Evolutionary conservation across 2,888 invertebrate genomes (phyloP), one percentile per base, ranked within the genome.

Genomic region (Rhorus exstirpatorius): DNA sequence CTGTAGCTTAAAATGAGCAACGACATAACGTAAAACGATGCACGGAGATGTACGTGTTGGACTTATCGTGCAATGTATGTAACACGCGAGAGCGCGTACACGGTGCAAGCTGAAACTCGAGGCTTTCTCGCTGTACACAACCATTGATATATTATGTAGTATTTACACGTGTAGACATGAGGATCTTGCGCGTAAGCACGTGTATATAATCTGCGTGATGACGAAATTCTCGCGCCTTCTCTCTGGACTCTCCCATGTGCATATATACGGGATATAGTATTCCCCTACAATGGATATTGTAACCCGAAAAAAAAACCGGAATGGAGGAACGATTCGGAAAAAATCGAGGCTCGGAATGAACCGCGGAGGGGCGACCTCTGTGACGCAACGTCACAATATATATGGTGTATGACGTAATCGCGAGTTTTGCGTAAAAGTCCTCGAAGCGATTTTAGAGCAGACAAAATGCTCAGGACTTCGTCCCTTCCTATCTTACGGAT

Each of bases 381-480:
- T n/a, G n/a, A n/a, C n/a, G n/a, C n/a, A n/a, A n/a, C n/a, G n/a
- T 6, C 31, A 31, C 31, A 3, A n/a, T 17, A 63, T 6, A 55
- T 44, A 10, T 10, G 17, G 49, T 24, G 41, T 55, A 53, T 31
- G 21, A 58, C 51, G 58, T 21, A 60, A 51, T 55, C 65, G 41
- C 63, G 53, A 24, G 53, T 46, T 38, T 19, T 19, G 55, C 41
- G 31, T 21, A 31, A 6, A 14, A 67, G 21, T 67, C 53, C 55
- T 77, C 71, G 55, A 71, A 81, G 65, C 70, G 65, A 12, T 81
- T 81, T 46, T 3, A 49, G 71, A 58, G 71, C 60, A 67, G 35
- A 76, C 65, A 63, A 58, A 67, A 24, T 19, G 55, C 55, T 26
- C 41, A 24, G 44, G 17, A n/a, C 49, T 67, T 31, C 51, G 21